A percentile compares a stretch with the other conserved stretches of the same genome.
phyloP scores from a whole-genome alignment of 2,797 vertebrate species.

The Manis crassicaudata region DNA sequence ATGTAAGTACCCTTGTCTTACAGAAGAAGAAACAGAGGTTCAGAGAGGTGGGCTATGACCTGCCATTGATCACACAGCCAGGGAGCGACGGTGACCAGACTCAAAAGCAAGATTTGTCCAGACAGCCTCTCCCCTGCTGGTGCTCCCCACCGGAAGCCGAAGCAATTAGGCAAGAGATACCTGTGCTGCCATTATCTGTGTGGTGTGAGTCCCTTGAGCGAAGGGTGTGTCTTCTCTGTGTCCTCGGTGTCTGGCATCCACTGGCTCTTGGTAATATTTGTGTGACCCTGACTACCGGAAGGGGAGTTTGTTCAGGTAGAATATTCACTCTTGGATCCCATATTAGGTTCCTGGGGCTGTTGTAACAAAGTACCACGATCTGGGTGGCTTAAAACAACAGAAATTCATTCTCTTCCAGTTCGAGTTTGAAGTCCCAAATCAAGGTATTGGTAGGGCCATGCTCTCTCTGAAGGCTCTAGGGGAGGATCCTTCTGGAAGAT shows the following conservation, averaged over 20 bases:
- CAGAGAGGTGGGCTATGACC: neutral
- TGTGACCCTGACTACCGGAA: neutral
- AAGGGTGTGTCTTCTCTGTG: neutral
- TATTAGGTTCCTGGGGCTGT: neutral
- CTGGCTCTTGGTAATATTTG: neutral
- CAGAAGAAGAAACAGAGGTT: neutral
- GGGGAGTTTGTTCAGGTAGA: neutral
- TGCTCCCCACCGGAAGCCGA: neutral
- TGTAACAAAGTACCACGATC: fast-evolving
- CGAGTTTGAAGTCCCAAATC: neutral
- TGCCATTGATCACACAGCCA: neutral
- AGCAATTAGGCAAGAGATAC: neutral
- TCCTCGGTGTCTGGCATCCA: fast-evolving
- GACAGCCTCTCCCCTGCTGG: no score
- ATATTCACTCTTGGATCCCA: neutral
- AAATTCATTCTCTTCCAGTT: neutral
- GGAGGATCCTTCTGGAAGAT: neutral
- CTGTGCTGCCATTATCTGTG: fast-evolving
- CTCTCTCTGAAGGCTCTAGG: neutral
- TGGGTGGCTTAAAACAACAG: neutral
- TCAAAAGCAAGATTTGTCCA: neutral
- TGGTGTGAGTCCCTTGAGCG: fast-evolving
- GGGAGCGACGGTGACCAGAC: neutral
- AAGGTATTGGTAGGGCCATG: fast-evolving
- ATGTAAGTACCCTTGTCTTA: neutral